Conservation (phyloP, 2,888 invertebrate genomes). For the Trissoscelio sp. region DNA sequence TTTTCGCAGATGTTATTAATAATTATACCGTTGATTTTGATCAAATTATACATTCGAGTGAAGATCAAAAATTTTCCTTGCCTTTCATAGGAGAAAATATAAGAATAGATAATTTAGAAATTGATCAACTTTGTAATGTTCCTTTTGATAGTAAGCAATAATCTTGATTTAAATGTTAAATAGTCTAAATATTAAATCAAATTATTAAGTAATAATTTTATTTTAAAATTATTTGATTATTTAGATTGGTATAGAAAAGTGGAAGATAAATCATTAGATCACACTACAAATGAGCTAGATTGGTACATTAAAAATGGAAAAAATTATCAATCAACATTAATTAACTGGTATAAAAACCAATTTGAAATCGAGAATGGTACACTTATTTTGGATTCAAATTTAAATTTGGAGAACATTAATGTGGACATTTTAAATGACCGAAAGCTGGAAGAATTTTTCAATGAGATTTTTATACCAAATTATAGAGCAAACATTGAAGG, state of each 20-base stretch:
- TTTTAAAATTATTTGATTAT: no score
- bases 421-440: slow-evolving; percentile 69
- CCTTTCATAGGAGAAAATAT: slow-evolving; percentile 70
- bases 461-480: slow-evolving; percentile 73
- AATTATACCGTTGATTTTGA: slow-evolving; percentile 49
- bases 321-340: slow-evolving; percentile 38
- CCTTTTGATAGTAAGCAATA: slow-evolving; percentile 72
- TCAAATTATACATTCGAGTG: slow-evolving; percentile 50
- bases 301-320: slow-evolving; percentile 70
- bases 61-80: slow-evolving; percentile 60
- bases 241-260: slow-evolving; percentile 20
- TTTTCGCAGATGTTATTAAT: slow-evolving; percentile 72
- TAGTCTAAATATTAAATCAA: no score
- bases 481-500: slow-evolving; percentile 74
- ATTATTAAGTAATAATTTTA: no score
- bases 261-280: not conserved
- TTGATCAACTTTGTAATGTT: slow-evolving; percentile 77
- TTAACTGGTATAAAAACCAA: slow-evolving; percentile 37
- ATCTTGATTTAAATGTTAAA: not conserved
- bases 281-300: slow-evolving; percentile 60
- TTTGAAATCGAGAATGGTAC: slow-evolving; percentile 69
- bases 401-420: slow-evolving; percentile 69
- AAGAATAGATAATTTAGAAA: slow-evolving; percentile 71
- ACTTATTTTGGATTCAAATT: slow-evolving; percentile 68
- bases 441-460: slow-evolving; percentile 69